These are phyloP conservation scores for Bambusicola thoracicus DNA, from an alignment of 2,113 vertebrate species.

Conservation along the genomic window DNA sequence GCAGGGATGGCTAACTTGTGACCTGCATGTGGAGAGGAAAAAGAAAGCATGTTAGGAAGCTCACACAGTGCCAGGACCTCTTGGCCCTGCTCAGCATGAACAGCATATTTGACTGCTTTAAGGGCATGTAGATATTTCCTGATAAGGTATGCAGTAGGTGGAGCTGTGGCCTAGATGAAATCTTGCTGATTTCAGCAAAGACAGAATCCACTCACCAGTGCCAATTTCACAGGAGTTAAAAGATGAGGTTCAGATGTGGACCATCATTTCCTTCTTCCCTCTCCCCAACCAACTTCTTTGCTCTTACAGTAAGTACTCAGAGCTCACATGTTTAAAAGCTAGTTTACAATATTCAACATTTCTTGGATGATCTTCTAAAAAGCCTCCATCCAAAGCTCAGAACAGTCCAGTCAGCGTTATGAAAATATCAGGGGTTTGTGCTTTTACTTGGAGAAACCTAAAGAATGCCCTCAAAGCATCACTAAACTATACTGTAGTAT, in stretches of 20 bases:
- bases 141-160: rapidly evolving
- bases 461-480: background rate
- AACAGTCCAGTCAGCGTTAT: background rate
- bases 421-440: background rate
- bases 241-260: background rate
- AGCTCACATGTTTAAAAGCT: background rate
- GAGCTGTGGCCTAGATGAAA: background rate
- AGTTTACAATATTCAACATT: background rate
- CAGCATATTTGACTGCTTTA: background rate
- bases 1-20: background rate
- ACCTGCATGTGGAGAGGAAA: background rate
- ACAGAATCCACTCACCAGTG: background rate
- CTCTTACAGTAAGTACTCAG: background rate
- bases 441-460: background rate
- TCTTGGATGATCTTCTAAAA: background rate
- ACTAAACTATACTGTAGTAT: background rate
- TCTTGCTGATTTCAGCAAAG: background rate
- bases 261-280: background rate
- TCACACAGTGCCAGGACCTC: background rate
- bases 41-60: background rate
- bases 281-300: background rate
- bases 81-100: background rate
- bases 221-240: background rate
- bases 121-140: background rate
- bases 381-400: background rate